A percentile compares a stretch with the other conserved stretches of the same genome.
phyloP scores from a whole-genome alignment of 2,113 vertebrate species.

The Donacobius atricapilla region DNA sequence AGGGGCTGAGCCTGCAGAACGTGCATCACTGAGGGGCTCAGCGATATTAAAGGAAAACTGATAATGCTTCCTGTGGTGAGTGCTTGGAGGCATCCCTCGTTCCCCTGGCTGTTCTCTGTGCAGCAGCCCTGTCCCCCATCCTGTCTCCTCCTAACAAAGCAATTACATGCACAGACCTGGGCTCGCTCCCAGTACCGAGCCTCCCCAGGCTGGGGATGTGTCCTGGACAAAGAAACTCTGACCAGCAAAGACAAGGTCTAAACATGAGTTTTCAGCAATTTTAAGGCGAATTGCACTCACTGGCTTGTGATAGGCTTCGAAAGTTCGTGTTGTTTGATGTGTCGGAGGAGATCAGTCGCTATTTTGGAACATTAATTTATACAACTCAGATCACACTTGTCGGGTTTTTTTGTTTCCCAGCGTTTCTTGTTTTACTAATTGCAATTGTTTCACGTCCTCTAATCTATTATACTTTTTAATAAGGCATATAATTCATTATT shows the following conservation, averaged over 20 bases:
- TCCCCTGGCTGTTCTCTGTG: not conserved
- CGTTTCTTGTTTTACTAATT: slow-evolving; percentile 41
- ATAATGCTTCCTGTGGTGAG: not conserved
- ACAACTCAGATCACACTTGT: slow-evolving; percentile 9
- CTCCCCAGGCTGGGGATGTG: not conserved
- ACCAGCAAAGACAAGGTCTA: not conserved
- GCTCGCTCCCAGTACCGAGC: not conserved
- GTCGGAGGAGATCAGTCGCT: not conserved
- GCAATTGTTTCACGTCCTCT: slow-evolving; percentile 23
- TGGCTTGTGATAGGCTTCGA: not conserved
- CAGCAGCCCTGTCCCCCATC: not conserved
- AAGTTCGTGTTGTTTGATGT: not conserved
- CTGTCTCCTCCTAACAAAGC: not conserved
- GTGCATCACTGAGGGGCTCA: not conserved
- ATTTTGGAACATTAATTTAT: slow-evolving; percentile 8
- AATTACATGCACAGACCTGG: not conserved
- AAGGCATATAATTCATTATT: slow-evolving; percentile 19
- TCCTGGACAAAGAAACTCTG: not conserved
- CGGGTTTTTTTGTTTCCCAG: not conserved
- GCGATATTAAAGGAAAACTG: not conserved
- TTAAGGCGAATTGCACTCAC: not conserved
- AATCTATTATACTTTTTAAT: slow-evolving; percentile 54
- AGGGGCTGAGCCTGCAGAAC: not conserved
- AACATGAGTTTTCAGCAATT: not conserved
- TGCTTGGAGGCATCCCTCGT: not conserved